Base-by-base conservation (phyloP, 53 echinoderm and acorn worm species). In the Antedon mediterranea region DNA sequence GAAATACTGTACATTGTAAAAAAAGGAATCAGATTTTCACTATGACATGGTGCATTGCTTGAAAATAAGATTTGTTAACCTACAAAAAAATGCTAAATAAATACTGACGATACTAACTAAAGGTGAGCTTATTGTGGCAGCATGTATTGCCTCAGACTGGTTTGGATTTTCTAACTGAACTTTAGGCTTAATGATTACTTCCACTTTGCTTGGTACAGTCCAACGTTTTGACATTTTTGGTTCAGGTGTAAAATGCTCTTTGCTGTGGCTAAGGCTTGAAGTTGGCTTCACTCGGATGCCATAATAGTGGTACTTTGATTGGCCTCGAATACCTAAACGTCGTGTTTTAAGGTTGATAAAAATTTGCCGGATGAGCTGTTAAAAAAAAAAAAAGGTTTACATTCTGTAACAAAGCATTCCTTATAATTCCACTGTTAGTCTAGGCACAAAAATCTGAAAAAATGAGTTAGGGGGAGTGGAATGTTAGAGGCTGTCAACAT, bases 301-400 rank as follows among this genome's bases (percentile, higher is more conserved):
- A 81, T 93, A 88, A 74, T 93, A 93, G 79, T 93, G 93, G 75
- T 93, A 93, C 83, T 93, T 90, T 30, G 93, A 93, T 72, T 93
- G 93, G 13, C 93, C 93, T 4, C 93, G 78, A 31, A 76, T 71
- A 28, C 93, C 93, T 0, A 93, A 83, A 43, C 90, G 90, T 0
- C 93, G 93, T 3, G 90, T 90, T 28, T 77, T 85, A 27, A 93
- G 84, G 14, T 86, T 80, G 30, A 86, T 78, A 76, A 86, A 93
- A 15, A 87, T 80, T 75, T 93, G 93, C 8, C 90, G 73, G 31
- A 90, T 88, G 11, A 88, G 85, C 93, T 93, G 84, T 0, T 28
- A 26, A 34, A 75, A 74, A 6, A 15, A 32, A 81, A 33, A 73
- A 11, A 23, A 37, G 37, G 11, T 11, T 6, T 37, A 37, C 11